phyloP scores from a whole-genome alignment of 1,140 invertebrate species.

The Melanaphis sacchari region DNA sequence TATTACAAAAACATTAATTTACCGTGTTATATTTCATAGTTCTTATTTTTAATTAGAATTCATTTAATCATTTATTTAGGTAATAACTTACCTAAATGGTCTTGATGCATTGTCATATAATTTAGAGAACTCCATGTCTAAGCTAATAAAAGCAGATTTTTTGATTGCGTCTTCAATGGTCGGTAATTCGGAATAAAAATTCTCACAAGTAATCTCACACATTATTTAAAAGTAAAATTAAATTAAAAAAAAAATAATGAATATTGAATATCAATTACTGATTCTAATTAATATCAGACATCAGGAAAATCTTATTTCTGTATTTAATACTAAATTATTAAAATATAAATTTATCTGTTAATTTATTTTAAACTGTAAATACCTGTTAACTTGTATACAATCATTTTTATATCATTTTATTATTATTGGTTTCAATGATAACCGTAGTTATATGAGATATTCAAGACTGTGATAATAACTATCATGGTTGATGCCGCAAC shows the following conservation, averaged over 20 bases:
- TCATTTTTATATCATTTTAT: too few relatives aligned
- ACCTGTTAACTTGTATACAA: too few relatives aligned
- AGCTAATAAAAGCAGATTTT: constrained; percentile 37
- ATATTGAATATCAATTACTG: too few relatives aligned
- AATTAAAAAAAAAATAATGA: not conserved
- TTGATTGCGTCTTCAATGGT: constrained; percentile 3
- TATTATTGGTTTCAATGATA: too few relatives aligned
- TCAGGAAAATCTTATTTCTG: too few relatives aligned
- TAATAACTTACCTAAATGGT: constrained; percentile 38
- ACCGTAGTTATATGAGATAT: too few relatives aligned
- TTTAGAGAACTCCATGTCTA: constrained; percentile 54
- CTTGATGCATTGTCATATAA: not conserved
- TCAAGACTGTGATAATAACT: too few relatives aligned
- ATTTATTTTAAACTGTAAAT: not conserved
- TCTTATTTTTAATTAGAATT: not conserved
- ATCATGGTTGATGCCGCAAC: too few relatives aligned
- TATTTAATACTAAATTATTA: too few relatives aligned
- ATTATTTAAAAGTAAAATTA: not conserved
- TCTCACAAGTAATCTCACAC: constrained; percentile 31
- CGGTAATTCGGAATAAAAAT: constrained; percentile 33
- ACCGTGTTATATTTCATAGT: not conserved
- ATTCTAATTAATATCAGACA: too few relatives aligned
- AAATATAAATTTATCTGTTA: too few relatives aligned
- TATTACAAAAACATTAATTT: not conserved
- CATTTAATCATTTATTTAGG: too few relatives aligned